Evolutionary conservation across 1,140 invertebrate genomes (phyloP).

Genomic region (Bombus vancouverensis): DNA sequence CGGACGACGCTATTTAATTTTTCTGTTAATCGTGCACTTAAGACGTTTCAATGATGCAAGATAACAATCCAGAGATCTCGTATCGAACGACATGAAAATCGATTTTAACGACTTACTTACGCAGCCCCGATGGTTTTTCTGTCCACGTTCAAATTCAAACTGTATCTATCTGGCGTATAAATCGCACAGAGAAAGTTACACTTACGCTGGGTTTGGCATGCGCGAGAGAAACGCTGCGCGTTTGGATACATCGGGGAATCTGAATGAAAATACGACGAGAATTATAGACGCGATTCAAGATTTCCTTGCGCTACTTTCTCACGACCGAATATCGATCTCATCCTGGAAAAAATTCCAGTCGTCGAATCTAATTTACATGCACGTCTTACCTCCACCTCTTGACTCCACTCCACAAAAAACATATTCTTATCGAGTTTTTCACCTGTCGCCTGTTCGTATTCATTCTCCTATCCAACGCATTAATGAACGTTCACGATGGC

Average conservation of each 20-base stretch:
- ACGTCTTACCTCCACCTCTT: background rate
- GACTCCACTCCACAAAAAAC: background rate
- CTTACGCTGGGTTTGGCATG: background rate
- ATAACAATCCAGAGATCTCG: background rate
- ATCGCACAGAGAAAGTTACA: constrained; percentile 30
- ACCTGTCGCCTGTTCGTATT: no score
- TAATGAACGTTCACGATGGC: no score
- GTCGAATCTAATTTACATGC: background rate
- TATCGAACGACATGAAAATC: background rate
- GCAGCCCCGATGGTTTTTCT: background rate
- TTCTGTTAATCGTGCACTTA: background rate
- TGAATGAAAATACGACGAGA: constrained; percentile 25
- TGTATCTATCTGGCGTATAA: background rate
- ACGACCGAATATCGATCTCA: background rate
- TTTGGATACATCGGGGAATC: background rate
- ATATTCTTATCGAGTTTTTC: no score
- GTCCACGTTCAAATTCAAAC: background rate
- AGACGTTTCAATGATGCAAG: background rate
- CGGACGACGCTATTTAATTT: background rate
- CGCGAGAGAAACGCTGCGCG: constrained; percentile 14
- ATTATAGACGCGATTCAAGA: constrained; percentile 42
- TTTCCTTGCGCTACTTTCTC: constrained; percentile 46
- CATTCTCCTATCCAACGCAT: no score
- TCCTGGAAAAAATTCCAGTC: background rate
- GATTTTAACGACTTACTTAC: background rate